Base-by-base conservation (phyloP, 2,113 vertebrate genomes). In the Amia ocellicauda region DNA sequence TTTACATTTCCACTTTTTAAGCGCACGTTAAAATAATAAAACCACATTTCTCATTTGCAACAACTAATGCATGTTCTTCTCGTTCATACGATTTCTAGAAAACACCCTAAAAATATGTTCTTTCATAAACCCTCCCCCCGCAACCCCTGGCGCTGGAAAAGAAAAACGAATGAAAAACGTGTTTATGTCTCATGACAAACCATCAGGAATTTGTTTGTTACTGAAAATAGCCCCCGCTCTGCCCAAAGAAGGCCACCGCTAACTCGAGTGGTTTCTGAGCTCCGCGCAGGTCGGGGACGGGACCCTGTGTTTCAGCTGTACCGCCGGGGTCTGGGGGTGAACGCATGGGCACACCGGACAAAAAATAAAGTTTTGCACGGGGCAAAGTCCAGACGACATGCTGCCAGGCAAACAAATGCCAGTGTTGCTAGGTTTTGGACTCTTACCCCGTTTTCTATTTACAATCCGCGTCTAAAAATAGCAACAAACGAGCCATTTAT, bases 381-480 rank as follows among this genome's bases (percentile, higher is more conserved):
- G 17, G 20, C 47, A 13, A 17, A 50, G 47, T 50, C 8, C 47
- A 7, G 2, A 17, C 20, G 47, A 22, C 2, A 50, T 50, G 47
- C 47, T 22, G 3, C 52, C 29, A 68, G 68, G 73, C 66, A 77
- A 74, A 72, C 74, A 77, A 74, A 75, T 54, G 63, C 72, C 74
- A 63, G 71, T 74, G 76, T 79, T 71, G 79, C 75, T 77, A 73
- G 63, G 72, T 69, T 81, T 74, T 81, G 77, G 75, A 79, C 78
- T 75, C 69, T 67, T 11, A 36, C 1, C 31, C 74, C 63, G 71
- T 78, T 81, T 85, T 76, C 80, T 77, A 77, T 79, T 81, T 80
- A 80, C 73, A 74, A 70, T 78, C 63, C 73, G 53, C 2, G 58
- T 78, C 80, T 81, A 79, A 81, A 83, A 78, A 81, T 73, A 84